Evolutionary conservation across 2,113 vertebrate species (phyloP), one percentile per base, ranked within the genome.

Genomic region (Rhinopomastus cyanomelas): DNA sequence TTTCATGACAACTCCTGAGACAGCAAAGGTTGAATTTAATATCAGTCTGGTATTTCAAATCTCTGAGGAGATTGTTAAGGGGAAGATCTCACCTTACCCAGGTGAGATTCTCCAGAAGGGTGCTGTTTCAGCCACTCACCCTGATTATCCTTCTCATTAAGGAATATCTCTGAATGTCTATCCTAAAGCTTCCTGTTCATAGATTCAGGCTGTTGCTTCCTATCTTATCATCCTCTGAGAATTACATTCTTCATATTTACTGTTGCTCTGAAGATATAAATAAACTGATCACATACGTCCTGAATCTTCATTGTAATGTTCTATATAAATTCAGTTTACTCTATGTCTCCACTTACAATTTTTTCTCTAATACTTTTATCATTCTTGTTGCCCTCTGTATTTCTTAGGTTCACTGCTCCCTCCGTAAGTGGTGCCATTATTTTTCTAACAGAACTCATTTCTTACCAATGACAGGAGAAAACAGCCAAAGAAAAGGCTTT

Each of bases 401-500:
- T 91, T 86, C 83, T 62, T 73, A 26, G 16, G 6, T 79, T 81
- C 51, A 73, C 26, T 3, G 7, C 16, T 66, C 42, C 51, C 20
- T 16, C 76, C 59, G 62, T 86, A 83, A 81, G 69, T 21, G 25
- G 29, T 81, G 51, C 22, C 51, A 78, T 75, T 75, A 71, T 80
- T 85, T 69, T 66, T 29, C 51, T 69, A 51, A 82, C n/a, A 89
- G 84, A 90, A 69, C 9, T 30, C 44, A 39, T 34, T 84, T 89
- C 91, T 87, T 71, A 89, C 14, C 29, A 86, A 36, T 30, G 55
- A 73, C 67, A 79, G 59, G 84, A 88, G n/a, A 79, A 90, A 88
- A 76, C 29, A 16, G 55, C 34, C 12, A 76, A 84, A 86, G 27
- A 72, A 89, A 93, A 52, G 6, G 5, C 11, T 52, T 69, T 88